Evolutionary conservation across 2,797 vertebrate genomes (phyloP).

Genomic region (Clarias pachynema): DNA sequence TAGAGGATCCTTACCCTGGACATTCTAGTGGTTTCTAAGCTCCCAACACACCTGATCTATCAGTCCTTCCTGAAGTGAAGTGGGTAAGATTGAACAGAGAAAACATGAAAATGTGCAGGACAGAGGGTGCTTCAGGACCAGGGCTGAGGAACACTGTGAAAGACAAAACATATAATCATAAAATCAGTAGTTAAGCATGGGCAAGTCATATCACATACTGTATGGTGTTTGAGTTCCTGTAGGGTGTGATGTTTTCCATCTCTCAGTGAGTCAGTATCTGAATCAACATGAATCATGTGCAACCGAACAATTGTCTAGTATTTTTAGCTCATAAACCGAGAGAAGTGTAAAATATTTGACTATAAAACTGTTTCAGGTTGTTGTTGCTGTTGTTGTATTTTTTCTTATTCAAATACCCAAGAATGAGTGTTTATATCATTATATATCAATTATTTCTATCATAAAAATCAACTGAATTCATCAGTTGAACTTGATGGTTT

Average conservation of each 20-base stretch:
- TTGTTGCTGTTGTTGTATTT: not conserved
- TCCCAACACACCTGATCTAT: too few species aligned
- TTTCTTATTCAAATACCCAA: not conserved
- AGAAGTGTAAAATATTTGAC: not conserved
- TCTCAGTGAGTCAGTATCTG: constrained; percentile 12
- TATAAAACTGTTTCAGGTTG: not conserved
- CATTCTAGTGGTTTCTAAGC: too few species aligned
- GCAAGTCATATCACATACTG: not conserved
- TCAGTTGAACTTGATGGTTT: not conserved
- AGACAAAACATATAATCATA: not conserved
- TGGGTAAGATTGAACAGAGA: too few species aligned
- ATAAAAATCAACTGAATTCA: not conserved
- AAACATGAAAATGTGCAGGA: too few species aligned
- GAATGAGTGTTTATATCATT: too few species aligned
- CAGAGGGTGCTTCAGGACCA: too few species aligned
- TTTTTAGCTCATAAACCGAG: not conserved
- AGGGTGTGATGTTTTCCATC: not conserved
- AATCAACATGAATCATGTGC: constrained; percentile 30
- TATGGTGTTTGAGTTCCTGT: not conserved
- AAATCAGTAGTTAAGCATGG: not conserved
- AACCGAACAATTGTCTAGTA: not conserved
- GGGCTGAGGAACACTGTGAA: too few species aligned
- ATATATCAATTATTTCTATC: not conserved
- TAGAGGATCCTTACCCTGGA: too few species aligned
- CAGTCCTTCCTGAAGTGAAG: too few species aligned